Percentiles rank a stretch among this genome's conserved stretches.
These are phyloP conservation scores for Epirrhoe tristata DNA, from an alignment of 2,888 invertebrate genomes.

Conservation along the genomic window DNA sequence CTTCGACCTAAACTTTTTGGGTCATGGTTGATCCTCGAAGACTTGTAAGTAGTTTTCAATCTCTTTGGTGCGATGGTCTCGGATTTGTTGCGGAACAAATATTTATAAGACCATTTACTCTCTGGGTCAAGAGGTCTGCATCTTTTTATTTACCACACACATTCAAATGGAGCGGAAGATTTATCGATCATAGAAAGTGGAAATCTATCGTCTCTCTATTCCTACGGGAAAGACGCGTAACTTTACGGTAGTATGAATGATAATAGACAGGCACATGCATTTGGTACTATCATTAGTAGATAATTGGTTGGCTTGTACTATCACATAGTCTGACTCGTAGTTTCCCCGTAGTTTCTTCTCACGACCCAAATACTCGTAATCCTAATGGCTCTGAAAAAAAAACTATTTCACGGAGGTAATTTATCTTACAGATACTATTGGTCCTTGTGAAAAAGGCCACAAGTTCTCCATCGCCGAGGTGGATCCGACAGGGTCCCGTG, in stretches of 20 bases:
- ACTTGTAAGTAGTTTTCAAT: not conserved
- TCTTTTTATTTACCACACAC: not conserved
- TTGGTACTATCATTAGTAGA: no score
- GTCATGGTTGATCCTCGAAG: conserved; percentile 1
- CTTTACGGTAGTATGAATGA: no score
- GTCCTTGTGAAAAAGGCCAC: conserved; percentile 91
- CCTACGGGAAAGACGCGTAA: no score
- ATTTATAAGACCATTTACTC: not conserved
- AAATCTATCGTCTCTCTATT: no score
- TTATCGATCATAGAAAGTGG: no score
- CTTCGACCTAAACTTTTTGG: not conserved
- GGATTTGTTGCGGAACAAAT: not conserved
- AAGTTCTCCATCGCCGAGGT: conserved; percentile 86
- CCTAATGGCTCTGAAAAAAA: no score
- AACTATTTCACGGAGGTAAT: not conserved
- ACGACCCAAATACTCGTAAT: no score
- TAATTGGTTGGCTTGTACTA: no score
- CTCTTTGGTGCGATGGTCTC: not conserved
- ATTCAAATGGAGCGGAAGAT: no score
- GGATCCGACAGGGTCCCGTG: conserved; percentile 70
- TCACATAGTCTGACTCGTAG: no score
- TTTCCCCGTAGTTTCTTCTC: no score
- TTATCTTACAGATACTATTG: conserved; percentile 87
- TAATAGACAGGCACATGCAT: no score
- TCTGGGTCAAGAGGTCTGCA: not conserved